Conservation (phyloP, 2,797 vertebrate species). For the Hypotaenidia philippensis region DNA sequence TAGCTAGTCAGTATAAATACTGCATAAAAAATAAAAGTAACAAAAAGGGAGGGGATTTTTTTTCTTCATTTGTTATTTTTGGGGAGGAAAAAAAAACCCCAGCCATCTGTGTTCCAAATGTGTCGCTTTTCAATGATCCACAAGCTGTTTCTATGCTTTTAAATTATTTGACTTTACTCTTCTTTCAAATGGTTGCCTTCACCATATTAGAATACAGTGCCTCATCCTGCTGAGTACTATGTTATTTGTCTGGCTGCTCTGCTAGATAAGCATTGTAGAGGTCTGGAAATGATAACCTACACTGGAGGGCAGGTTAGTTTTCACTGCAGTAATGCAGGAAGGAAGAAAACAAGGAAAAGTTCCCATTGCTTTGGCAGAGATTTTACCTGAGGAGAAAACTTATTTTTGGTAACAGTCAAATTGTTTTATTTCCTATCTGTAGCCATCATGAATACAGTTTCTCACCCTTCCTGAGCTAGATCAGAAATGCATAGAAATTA, state of each 20-base stretch:
- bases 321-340: background rate
- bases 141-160: constrained; percentile 60
- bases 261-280: constrained; percentile 6
- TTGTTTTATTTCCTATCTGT: background rate
- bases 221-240: background rate
- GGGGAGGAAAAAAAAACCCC: background rate
- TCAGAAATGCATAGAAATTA: background rate
- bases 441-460: background rate
- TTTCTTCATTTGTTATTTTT: constrained; percentile 51
- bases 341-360: background rate
- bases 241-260: constrained; percentile 15
- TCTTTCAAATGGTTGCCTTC: constrained; percentile 6
- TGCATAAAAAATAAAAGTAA: constrained; percentile 33
- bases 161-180: constrained; percentile 51
- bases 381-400: background rate
- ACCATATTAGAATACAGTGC: background rate
- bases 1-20: constrained; percentile 53
- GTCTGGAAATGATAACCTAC: constrained; percentile 50
- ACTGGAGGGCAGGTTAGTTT: constrained; percentile 36
- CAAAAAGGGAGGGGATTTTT: background rate
- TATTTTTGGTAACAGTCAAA: background rate
- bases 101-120: constrained; percentile 72
- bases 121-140: constrained; percentile 58
- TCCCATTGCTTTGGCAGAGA: background rate
- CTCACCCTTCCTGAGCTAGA: background rate